These are phyloP conservation scores for Neodon shergylaensis DNA, from an alignment of 2,113 vertebrate species.

Conservation along the genomic window DNA sequence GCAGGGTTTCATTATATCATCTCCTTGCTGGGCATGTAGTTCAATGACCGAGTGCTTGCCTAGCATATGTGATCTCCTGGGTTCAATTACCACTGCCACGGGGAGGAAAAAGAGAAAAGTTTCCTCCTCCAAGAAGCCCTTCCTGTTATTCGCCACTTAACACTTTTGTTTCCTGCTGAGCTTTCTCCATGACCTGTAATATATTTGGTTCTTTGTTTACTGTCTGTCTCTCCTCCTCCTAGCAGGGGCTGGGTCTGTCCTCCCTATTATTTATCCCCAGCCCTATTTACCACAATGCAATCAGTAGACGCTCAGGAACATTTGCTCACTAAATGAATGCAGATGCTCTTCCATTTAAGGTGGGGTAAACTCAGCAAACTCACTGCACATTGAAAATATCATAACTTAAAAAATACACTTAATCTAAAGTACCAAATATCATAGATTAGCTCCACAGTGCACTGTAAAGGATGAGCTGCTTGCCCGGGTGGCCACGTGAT, in stretches of 20 bases:
- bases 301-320: not conserved
- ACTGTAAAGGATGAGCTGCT: not conserved
- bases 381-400: not conserved
- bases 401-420: not conserved
- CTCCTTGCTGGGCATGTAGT: not conserved
- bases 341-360: not conserved
- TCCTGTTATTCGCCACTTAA: not conserved
- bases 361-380: not conserved
- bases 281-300: not conserved
- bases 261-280: not conserved
- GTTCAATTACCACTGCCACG: not conserved
- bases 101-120: not conserved
- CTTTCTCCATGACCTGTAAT: not conserved
- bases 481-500: not conserved
- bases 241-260: not conserved
- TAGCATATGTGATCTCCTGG: not conserved
- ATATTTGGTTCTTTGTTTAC: not conserved
- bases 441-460: not conserved
- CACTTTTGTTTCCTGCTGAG: not conserved
- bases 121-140: not conserved
- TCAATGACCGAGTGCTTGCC: not conserved
- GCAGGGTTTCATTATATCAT: not conserved
- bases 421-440: no score
- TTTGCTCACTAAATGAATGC: not conserved
- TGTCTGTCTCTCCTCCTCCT: not conserved